Evolutionary conservation across 2,888 invertebrate species (phyloP), one percentile per base, ranked within the genome.

Genomic region (Synergus japonicus): DNA sequence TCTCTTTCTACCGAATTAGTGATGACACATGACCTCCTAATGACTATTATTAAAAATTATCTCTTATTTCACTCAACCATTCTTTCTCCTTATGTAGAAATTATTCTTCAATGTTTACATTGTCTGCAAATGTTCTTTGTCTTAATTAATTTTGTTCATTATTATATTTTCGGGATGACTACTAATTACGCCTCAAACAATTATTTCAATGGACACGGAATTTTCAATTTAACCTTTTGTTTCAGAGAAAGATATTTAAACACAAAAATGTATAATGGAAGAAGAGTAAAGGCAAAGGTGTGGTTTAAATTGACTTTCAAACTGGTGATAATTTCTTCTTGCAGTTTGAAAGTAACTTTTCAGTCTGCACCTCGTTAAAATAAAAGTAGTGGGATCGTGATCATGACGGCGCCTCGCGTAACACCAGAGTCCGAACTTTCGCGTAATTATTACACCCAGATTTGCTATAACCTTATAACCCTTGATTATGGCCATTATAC

Each of bases 401-500:
- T 73, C 37, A 54, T 46, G 29, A 54, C 49, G 37, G 73, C 13
- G 41, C 49, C 37, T 15, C 49, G 73, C 54, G 73, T 54, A 73
- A 73, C 73, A 73, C 37, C 54, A 54, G 73, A 73, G 49, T 73
- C 54, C 78, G 64, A 81, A 83, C 83, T 85, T 84, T 82, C 83
- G 83, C 84, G 88, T 90, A 90, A 91, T 91, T 91, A 91, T 91
- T 89, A 90, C 90, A 87, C 87, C 85, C 87, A 88, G 88, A 89
- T 89, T 88, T 89, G 86, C 79, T 90, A 89, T 90, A 90, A 89
- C 89, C 90, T 81, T 90, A 89, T 90, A 90, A 88, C 89, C 90
- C 88, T 89, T 91, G 91, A 91, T 92, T 91, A 91, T 89, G 90
- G 90, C 90, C 88, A 91, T 91, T 91, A 73, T 73, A 91, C 88